Evolutionary conservation across 30 jellyfish, hydroid and myxozoan species (phyloP).

Genomic region (Cassiopea andromeda): DNA sequence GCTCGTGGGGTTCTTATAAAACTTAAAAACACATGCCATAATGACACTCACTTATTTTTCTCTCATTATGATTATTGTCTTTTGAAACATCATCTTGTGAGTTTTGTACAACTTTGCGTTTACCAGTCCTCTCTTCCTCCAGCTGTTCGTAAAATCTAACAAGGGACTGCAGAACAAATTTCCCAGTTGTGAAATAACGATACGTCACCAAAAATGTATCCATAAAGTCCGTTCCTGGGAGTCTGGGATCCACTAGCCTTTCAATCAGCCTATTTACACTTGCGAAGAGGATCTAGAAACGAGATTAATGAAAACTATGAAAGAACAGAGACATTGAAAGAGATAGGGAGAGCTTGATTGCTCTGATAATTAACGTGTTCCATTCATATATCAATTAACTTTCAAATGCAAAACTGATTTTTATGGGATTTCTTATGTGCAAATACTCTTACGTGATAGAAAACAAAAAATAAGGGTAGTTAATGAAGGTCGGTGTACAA

Average conservation of each 20-base stretch:
- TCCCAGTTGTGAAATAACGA: constrained; percentile 84
- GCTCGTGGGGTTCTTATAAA: too few species aligned
- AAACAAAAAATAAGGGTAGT: too few species aligned
- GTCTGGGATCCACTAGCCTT: constrained; percentile 92
- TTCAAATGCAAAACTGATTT: too few species aligned
- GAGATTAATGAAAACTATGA: background rate
- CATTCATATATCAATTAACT: too few species aligned
- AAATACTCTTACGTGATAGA: too few species aligned
- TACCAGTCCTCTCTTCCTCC: constrained; percentile 61
- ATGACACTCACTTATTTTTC: constrained; percentile 16
- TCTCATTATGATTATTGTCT: background rate
- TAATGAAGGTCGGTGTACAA: too few species aligned
- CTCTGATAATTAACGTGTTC: too few species aligned
- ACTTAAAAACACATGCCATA: too few species aligned
- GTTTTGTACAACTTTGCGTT: background rate
- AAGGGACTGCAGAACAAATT: constrained; percentile 72
- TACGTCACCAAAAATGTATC: constrained; percentile 93
- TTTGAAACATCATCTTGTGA: background rate
- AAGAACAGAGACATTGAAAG: too few species aligned
- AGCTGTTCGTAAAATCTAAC: constrained; percentile 69
- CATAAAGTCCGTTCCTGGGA: constrained; percentile 96
- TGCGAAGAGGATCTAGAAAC: constrained; percentile 85
- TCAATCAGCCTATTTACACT: constrained; percentile 92
- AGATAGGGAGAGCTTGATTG: too few species aligned
- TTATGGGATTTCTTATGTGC: too few species aligned